Evolutionary conservation across 2,888 invertebrate species (phyloP), one percentile per base, ranked within the genome.

Genomic region (Ernsta delagoae): DNA sequence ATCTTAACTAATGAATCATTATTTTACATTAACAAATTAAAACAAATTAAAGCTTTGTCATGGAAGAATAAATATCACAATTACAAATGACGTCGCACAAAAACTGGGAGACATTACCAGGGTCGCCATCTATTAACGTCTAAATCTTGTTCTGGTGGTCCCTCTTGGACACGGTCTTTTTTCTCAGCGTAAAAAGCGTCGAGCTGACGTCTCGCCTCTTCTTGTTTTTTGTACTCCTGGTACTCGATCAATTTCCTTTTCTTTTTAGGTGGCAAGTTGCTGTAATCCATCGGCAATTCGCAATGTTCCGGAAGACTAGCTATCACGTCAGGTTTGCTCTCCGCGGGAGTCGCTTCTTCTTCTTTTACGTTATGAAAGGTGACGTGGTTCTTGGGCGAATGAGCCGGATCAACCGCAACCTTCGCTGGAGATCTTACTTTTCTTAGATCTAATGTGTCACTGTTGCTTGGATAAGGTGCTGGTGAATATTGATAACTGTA

Each of bases 171-270:
- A 48, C 80, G 76, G 43, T 81, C 84, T 83, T 89, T 90, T 88
- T 90, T 88, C 78, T 83, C 85, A 12, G 81, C 87, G 73, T 84
- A 86, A 84, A 86, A 87, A 86, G 88, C 88, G 73, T 91, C 90
- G 72, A 85, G 84, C 76, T 86, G 87, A 66, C 87, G 88, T 74
- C 86, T 89, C 62, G 91, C 91, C 83, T 90, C 93, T 80, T 93
- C 93, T 78, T 90, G 91, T 81, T 91, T 92, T 90, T 92, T 93
- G 79, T 88, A 89, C 84, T 93, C 93, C 76, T 93, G 92, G 85
- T 93, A 93, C 86, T 93, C 93, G 79, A 93, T 91, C 77, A 93
- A 80, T 83, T 93, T 93, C 83, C 92, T 91, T 85, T 93, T 93
- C 89, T 93, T 93, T 87, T 93, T 93, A 75, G 93, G 93, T 76